These are phyloP conservation scores for Dorcus parallelipipedus DNA, from an alignment of 2,888 invertebrate genomes.

Conservation along the genomic window DNA sequence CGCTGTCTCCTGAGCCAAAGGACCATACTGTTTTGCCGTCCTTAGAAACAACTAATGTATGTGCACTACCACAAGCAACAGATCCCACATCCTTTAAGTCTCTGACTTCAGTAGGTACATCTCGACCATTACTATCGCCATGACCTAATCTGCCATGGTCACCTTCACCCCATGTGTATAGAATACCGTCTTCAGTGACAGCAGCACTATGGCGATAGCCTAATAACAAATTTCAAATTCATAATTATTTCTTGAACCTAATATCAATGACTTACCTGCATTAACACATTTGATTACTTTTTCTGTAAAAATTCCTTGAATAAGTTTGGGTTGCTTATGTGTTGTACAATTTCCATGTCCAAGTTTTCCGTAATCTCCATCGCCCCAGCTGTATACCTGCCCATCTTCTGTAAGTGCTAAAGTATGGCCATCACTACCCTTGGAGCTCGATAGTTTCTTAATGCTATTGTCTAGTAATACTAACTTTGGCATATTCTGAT, in stretches of 20 bases:
- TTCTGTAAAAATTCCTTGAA: conserved; percentile 50
- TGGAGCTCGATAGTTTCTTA: conserved; percentile 54
- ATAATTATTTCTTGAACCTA: too few relatives aligned
- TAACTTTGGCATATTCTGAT: conserved; percentile 56
- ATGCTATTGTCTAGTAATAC: conserved; percentile 53
- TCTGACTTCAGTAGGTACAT: conserved; percentile 57
- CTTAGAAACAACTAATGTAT: conserved; percentile 53
- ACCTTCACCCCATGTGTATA: conserved; percentile 60
- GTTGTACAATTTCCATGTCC: conserved; percentile 55
- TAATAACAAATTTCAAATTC: conserved; percentile 22
- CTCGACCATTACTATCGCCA: conserved; percentile 58
- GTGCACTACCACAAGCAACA: conserved; percentile 56
- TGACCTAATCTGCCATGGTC: conserved; percentile 57
- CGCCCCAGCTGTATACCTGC: conserved; percentile 57
- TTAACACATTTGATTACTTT: conserved; percentile 52
- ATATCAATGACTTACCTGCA: conserved; percentile 44
- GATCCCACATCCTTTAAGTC: conserved; percentile 56
- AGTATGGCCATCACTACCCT: conserved; percentile 59
- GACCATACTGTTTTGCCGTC: conserved; percentile 58
- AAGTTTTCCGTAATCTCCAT: conserved; percentile 58
- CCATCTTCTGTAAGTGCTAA: conserved; percentile 55
- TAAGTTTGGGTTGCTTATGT: conserved; percentile 54
- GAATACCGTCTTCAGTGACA: conserved; percentile 54
- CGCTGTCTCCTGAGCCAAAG: conserved; percentile 57
- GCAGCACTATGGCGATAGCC: conserved; percentile 58